Base-by-base conservation (phyloP, 2,113 vertebrate species). In the Macquaria australasica region DNA sequence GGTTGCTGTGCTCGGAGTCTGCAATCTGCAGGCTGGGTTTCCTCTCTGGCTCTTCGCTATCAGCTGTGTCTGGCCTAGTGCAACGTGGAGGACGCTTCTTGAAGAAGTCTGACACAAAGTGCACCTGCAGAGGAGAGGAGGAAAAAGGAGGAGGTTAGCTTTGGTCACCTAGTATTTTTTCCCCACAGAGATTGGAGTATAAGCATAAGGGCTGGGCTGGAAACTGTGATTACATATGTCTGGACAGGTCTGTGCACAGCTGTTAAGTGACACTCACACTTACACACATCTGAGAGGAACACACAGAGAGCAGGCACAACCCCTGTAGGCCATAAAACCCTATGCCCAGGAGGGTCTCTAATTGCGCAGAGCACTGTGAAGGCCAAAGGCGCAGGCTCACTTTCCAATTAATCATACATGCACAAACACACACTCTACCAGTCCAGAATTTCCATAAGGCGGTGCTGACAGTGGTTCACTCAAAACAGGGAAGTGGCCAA, bases 51-150 rank as follows among this genome's bases (percentile, higher is more conserved):
- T 96, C 96, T 16, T 96, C 95, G 5, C 69, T 94, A 20, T 95
- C 96, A 0, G 28, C 73, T 0, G 74, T 23, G 37, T 91, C 89
- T 0, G 81, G 69, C 2, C 92, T 93, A 3, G 31, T 73, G 88
- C 81, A 8, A 56, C 71, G 92, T 0, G 93, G 92, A 1, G 96
- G 95, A 7, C 97, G 96, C 1, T 88, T 73, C 91, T 99, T 99
- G 88, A 98, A 99, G 95, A 98, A 97, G 91, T 98, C 97, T 0
- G 98, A 98, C 81, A 99, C 90, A 0, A 96, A 97, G 20, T 68
- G 93, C 41, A 99, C 97, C 98, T 99, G 91, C 6, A 59, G 59
- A 70, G 20, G 62, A 78, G 18, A 48, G 23, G 18, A 60, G 34
- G 3, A 6, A 48, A 56, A 71, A 50, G 34, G 11, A 41, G 48